Conservation (phyloP, 1,140 invertebrate species). For the Linepithema humile region DNA sequence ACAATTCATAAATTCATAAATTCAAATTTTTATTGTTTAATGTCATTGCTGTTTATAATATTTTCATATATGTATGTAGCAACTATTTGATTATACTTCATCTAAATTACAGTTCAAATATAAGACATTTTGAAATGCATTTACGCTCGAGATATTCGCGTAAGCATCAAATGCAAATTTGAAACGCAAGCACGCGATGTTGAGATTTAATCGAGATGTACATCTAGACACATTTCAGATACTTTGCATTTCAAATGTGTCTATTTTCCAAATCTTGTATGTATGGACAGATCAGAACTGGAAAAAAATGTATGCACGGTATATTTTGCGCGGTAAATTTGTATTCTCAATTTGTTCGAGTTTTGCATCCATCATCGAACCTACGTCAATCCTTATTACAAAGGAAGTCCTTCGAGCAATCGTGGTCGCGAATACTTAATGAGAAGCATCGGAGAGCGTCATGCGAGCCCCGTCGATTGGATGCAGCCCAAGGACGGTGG, state of each 20-base stretch:
- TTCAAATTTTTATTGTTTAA: too few relatives aligned
- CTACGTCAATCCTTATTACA: slow-evolving; percentile 30
- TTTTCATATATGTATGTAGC: background rate
- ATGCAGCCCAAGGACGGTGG: slow-evolving; percentile 26
- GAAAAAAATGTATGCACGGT: background rate
- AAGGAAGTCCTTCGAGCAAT: slow-evolving; percentile 22
- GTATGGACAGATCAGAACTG: background rate
- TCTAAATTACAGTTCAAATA: background rate
- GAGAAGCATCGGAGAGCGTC: slow-evolving; percentile 31
- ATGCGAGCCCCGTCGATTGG: slow-evolving; percentile 46
- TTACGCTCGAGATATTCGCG: background rate
- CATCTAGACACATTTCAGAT: background rate
- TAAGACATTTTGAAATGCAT: slow-evolving; percentile 19
- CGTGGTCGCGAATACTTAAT: slow-evolving; percentile 56
- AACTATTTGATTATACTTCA: background rate
- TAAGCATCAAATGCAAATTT: slow-evolving; percentile 24
- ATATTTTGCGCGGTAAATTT: background rate
- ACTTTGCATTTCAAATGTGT: background rate
- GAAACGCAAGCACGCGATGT: background rate
- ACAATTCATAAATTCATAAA: too few relatives aligned
- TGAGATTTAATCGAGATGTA: slow-evolving; percentile 29
- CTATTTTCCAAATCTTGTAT: background rate
- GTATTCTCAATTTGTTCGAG: background rate
- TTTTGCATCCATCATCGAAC: slow-evolving; percentile 6
- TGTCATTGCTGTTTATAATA: background rate